phyloP scores from a whole-genome alignment of 2,113 vertebrate genomes.

The Macaca nemestrina region DNA sequence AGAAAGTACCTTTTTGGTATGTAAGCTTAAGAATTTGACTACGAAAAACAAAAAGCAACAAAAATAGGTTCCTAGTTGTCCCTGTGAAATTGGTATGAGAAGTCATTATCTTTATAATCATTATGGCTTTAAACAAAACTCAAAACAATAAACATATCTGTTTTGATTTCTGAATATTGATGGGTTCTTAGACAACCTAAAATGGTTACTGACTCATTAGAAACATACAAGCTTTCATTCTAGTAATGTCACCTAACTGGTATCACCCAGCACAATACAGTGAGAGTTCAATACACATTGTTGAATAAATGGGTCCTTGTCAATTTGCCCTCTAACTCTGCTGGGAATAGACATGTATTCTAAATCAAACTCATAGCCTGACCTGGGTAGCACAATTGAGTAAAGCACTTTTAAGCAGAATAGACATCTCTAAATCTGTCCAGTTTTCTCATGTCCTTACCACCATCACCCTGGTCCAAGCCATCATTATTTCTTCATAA shows the following conservation, averaged over 20 bases:
- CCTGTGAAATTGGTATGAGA: neutral
- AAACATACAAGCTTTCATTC: neutral
- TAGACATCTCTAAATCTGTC: neutral
- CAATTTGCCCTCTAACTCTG: neutral
- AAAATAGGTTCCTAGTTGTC: neutral
- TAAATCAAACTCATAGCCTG: neutral
- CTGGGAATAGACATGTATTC: neutral
- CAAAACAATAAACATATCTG: neutral
- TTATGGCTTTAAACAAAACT: neutral
- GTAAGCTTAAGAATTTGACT: neutral
- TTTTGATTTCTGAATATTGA: neutral
- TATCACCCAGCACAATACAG: neutral
- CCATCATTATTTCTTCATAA: neutral
- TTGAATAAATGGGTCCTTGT: neutral
- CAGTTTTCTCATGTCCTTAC: neutral
- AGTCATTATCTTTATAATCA: neutral
- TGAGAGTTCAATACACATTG: neutral
- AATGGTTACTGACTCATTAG: neutral
- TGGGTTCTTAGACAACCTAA: neutral
- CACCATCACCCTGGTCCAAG: neutral
- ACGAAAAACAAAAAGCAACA: conserved; percentile 27
- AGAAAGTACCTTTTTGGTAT: neutral
- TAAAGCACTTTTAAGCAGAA: neutral
- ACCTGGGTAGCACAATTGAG: neutral
- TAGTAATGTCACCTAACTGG: neutral